Evolutionary conservation across 2,113 vertebrate species (phyloP).

Genomic region (Alligator mississippiensis): DNA sequence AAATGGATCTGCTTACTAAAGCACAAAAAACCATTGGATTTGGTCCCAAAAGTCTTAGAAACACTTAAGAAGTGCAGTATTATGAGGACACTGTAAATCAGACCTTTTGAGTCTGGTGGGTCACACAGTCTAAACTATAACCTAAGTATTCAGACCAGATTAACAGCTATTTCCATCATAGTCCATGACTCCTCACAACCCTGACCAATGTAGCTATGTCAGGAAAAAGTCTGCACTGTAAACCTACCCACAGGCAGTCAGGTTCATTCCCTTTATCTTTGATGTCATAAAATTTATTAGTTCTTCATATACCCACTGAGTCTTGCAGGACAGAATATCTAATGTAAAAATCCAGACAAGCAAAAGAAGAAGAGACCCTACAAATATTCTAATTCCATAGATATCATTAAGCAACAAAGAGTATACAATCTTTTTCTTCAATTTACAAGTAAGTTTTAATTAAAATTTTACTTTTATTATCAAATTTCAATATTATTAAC

Average conservation of each 20-base stretch:
- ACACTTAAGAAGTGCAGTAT: neutral
- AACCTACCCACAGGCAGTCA: neutral
- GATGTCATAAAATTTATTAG: conserved; percentile 18
- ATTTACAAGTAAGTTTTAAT: neutral
- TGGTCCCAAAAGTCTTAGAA: neutral
- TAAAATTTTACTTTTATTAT: conserved; percentile 41
- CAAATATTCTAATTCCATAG: neutral
- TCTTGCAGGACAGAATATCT: conserved; percentile 21
- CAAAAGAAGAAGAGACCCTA: neutral
- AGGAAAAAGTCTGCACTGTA: neutral
- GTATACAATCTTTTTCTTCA: neutral
- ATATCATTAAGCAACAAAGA: neutral
- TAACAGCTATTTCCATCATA: neutral
- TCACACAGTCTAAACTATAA: conserved; percentile 21
- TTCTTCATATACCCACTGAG: neutral
- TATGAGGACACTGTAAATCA: fast-evolving
- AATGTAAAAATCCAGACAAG: neutral
- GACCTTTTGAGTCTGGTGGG: conserved; percentile 16
- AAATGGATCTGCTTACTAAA: neutral
- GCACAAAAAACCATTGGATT: neutral
- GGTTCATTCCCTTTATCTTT: conserved; percentile 34
- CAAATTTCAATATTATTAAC: conserved; percentile 9
- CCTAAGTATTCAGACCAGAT: neutral
- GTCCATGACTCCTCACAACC: neutral
- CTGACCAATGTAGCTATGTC: conserved; percentile 12